Conservation (phyloP, 1,140 invertebrate genomes). For the Acromyrmex charruanus region DNA sequence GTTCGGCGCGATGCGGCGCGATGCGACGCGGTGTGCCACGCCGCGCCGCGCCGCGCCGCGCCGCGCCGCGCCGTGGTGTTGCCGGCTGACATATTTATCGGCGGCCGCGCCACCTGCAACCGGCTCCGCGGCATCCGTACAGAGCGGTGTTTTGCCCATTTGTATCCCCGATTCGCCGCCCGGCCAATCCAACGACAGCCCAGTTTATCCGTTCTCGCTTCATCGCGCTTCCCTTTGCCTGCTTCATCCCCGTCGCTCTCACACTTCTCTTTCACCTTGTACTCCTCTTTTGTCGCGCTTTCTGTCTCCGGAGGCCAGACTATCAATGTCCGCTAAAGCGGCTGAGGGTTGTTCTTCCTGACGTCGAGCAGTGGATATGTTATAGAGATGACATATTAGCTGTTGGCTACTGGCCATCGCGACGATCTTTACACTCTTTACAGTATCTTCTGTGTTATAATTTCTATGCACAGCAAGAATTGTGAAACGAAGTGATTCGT, state of each 20-base stretch:
- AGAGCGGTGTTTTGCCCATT: slow-evolving; percentile 80
- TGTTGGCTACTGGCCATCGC: slow-evolving; percentile 29
- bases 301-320: slow-evolving; percentile 15
- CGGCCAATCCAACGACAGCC: slow-evolving; percentile 72
- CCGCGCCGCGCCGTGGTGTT: slow-evolving; percentile 80
- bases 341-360: slow-evolving; percentile 46
- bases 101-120: slow-evolving; percentile 84
- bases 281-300: not conserved
- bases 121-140: slow-evolving; percentile 81
- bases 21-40: slow-evolving; percentile 51
- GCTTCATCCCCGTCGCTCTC: slow-evolving; percentile 48
- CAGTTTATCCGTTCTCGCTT: slow-evolving; percentile 73
- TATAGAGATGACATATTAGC: slow-evolving; percentile 74
- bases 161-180: slow-evolving; percentile 73
- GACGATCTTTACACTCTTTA: slow-evolving; percentile 11
- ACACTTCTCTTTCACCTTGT: slow-evolving; percentile 19
- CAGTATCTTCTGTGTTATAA: not conserved
- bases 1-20: slow-evolving; percentile 68
- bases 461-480: not conserved
- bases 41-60: slow-evolving; percentile 72
- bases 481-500: not conserved
- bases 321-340: slow-evolving; percentile 37
- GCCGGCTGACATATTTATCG: slow-evolving; percentile 86
- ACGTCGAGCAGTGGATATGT: slow-evolving; percentile 17
- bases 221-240: slow-evolving; percentile 47